Base-by-base conservation (phyloP, 2,888 invertebrate species). In the Drosophila nr. medialis region DNA sequence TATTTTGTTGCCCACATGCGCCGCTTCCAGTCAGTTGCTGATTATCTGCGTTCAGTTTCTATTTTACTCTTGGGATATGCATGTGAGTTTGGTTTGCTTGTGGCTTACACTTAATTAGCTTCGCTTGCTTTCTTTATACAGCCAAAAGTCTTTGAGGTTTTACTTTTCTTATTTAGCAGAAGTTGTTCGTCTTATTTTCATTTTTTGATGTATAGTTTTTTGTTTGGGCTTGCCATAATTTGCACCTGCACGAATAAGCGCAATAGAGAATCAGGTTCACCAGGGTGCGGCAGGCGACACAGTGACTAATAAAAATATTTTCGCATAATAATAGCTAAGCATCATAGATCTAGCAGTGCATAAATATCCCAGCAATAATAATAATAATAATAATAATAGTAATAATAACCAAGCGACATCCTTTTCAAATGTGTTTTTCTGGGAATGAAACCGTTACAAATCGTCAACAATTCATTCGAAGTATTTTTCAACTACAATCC, bases 251-350 rank as follows among this genome's bases (percentile, higher is more conserved):
- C 69, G 75, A 76, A 67, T 63, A 68, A 63, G 55, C 71, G 71
- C 79, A 72, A 72, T 84, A 70, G 63, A 70, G 81, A 83, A 87
- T 87, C 84, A 81, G 76, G 73, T 77, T 83, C 75, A 78, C 69
- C 65, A 79, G 63, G 75, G 77, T 75, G 75, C 64, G 79, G 62
- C 76, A 70, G 75, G 56, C 70, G 58, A 40, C 49, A 77, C 80
- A 77, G 59, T 77, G 72, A 5, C 30, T 42, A 40, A 10, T 18
- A 67, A 30, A 71, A 77, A 36, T 36, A 36, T 36, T 0, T 36
- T 15, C 24, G 24, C 15, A 18, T 15, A 24, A 24, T 15, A 45
- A 6, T 21, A 21, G 1, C 13, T 7, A 13, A 13, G 7, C 21
- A 45, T 13, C 11, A 45, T 2, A 24, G 4, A 24, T 24, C 21